Conservation (phyloP, 1,140 invertebrate genomes). For the Temnothorax nylanderi region DNA sequence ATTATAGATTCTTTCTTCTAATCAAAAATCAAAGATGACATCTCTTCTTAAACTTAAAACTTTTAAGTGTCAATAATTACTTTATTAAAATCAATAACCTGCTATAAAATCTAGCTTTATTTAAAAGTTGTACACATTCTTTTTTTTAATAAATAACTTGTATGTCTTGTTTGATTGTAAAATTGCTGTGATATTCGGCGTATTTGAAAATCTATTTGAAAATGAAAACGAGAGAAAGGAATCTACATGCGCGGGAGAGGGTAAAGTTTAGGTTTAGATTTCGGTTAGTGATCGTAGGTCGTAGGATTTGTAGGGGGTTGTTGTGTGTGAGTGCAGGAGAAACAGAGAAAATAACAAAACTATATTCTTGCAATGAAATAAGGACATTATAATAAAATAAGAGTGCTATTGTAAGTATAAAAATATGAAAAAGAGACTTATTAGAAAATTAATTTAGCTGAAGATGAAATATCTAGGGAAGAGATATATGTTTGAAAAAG, state of each 20-base stretch:
- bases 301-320: neutral
- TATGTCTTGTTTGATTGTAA: neutral
- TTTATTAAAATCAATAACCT: neutral
- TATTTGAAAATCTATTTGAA: neutral
- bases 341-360: neutral
- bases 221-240: neutral
- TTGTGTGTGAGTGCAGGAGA: neutral
- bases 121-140: neutral
- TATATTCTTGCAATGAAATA: neutral
- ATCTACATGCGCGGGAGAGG: neutral
- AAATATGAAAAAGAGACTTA: neutral
- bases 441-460: neutral
- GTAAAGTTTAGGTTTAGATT: neutral
- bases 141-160: neutral
- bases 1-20: neutral
- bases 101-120: neutral
- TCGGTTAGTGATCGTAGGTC: neutral
- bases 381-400: constrained; percentile 1
- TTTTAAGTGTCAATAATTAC: neutral
- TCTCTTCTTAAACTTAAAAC: neutral
- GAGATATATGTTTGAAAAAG: neutral
- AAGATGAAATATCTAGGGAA: neutral
- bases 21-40: neutral
- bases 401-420: neutral
- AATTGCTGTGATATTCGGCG: neutral